Base-by-base conservation (phyloP, 1,140 invertebrate genomes). In the Plectrocnemia conspersa region DNA sequence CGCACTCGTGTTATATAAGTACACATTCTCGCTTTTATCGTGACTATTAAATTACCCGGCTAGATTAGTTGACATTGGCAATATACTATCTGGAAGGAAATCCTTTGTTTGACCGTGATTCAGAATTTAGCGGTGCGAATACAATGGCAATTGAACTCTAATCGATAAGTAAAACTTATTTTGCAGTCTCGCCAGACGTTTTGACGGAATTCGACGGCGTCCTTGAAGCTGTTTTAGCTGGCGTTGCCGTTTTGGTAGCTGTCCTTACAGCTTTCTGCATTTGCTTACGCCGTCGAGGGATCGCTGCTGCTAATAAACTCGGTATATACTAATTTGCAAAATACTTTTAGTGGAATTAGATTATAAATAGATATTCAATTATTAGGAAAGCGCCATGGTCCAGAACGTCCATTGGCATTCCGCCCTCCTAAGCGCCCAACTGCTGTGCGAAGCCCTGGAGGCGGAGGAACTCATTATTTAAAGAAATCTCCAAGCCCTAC, bases 401-500 rank as follows among this genome's bases (percentile, higher is more conserved):
- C 72, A 6, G 73, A 73, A 62, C 71, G 71, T 63, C 70, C 76
- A 25, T 71, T 79, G 58, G 77, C 78, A 52, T 79, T 79, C 66
- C 78, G 79, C 61, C 77, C 78, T 5, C 77, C 77, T 6, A 68
- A 77, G 4, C 77, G 78, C 40, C 76, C 79, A 48, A 79, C 77
- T 1, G 78, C 79, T 29, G 77, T 80, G 49, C 74, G 79, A 11
- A 79, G 78, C 7, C 80, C 83, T 1, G 81, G 82, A 47, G 79
- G 72, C 21, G 69, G 74, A 32, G 82, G 83, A 41, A 80, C 80
- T 15, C 88, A 91, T 66, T 91, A 92, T 68, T 69, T 93, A 63
- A 91, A 91, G 71, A 93, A 93, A 70, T 89, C 85, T 33, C 89
- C 90, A 0, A 91, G 88, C 59, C 90, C 89, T 0, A 91, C 88